Percentiles rank a stretch among this genome's conserved stretches.
Conservation (phyloP, 2,888 invertebrate species). For the Luperina nickerlii region DNA sequence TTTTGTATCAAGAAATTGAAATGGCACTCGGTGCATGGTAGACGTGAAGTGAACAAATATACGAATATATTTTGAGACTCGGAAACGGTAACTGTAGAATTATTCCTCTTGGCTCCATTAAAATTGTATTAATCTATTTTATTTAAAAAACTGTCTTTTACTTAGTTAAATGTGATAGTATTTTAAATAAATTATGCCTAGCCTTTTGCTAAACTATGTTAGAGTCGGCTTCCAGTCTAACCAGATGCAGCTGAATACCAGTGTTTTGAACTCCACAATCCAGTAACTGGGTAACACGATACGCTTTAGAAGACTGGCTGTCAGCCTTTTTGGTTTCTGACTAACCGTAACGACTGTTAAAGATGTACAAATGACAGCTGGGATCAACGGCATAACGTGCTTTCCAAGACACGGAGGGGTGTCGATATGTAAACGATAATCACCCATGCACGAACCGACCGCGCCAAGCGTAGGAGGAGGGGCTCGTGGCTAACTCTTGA, state of each 20-base stretch:
- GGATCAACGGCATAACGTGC: neutral
- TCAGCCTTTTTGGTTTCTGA: neutral
- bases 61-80: conserved; percentile 71
- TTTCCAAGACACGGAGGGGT: neutral
- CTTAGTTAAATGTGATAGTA: too few relatives aligned
- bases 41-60: conserved; percentile 68
- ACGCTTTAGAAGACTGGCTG: neutral
- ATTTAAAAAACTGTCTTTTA: too few relatives aligned
- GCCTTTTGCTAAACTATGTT: neutral
- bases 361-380: neutral
- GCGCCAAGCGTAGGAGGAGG: too few relatives aligned
- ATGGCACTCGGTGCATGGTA: conserved; percentile 65
- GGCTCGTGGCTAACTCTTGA: too few relatives aligned
- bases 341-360: neutral
- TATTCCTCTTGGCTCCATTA: conserved; percentile 56
- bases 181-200: neutral
- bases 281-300: neutral
- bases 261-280: neutral
- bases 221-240: neutral
- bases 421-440: neutral
- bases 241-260: neutral
- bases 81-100: conserved; percentile 57
- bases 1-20: conserved; percentile 64
- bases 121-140: neutral
- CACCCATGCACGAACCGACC: neutral